These are phyloP conservation scores for Rhingia campestris DNA, from an alignment of 2,888 invertebrate species.

Conservation along the genomic window DNA sequence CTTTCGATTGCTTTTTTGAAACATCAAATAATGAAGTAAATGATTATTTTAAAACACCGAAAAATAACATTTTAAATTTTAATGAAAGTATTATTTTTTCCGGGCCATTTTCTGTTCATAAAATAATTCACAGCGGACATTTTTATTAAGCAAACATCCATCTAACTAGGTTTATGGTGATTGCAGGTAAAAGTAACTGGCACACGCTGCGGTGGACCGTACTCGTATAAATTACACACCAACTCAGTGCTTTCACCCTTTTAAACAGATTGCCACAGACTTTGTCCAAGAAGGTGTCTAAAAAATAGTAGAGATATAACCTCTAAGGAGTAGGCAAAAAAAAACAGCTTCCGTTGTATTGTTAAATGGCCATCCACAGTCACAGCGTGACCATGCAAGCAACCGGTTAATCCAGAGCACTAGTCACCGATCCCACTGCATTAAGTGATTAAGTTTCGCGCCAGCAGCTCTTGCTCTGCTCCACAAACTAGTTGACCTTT, in stretches of 20 bases:
- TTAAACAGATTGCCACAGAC: constrained; percentile 26
- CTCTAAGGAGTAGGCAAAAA: constrained; percentile 9
- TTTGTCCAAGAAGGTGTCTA: constrained; percentile 12
- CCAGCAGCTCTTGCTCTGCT: constrained; percentile 48
- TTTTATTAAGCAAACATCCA: neutral
- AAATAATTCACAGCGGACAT: neutral
- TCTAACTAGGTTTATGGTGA: neutral
- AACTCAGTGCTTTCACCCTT: constrained; percentile 53
- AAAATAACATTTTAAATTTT: no score
- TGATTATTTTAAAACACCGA: no score
- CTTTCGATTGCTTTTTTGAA: no score
- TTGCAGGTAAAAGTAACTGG: neutral
- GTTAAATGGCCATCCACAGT: constrained; percentile 64
- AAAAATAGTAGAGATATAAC: neutral
- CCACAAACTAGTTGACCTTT: constrained; percentile 72
- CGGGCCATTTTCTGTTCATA: neutral
- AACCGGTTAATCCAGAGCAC: constrained; percentile 73
- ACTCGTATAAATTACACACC: neutral
- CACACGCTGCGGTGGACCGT: neutral
- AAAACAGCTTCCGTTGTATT: constrained; percentile 68
- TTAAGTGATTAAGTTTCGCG: constrained; percentile 61
- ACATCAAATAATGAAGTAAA: no score
- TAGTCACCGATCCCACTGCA: constrained; percentile 52
- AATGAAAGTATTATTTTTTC: neutral
- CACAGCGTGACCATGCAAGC: constrained; percentile 68